Evolutionary conservation across 2,888 invertebrate species (phyloP).

Genomic region (Polydrusus tereticollis): DNA sequence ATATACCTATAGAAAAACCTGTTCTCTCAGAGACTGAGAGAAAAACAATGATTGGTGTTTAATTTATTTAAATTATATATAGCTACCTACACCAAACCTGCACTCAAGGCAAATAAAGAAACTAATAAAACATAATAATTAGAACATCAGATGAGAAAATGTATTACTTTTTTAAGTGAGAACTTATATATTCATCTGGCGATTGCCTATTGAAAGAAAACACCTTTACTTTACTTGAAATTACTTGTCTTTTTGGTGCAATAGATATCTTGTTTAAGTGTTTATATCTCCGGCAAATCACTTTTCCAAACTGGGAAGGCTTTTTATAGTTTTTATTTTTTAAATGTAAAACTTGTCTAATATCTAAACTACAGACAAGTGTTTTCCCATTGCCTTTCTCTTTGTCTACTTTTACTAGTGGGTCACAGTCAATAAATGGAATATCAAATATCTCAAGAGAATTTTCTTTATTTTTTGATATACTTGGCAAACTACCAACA

Average conservation of each 20-base stretch:
- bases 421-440: constrained; percentile 64
- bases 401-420: constrained; percentile 27
- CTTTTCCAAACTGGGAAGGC: constrained; percentile 69
- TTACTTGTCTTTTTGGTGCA: constrained; percentile 13
- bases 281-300: constrained; percentile 64
- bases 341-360: constrained; percentile 52
- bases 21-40: no score
- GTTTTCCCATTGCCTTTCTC: constrained; percentile 38
- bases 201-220: constrained; percentile 75
- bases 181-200: constrained; percentile 72
- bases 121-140: no score
- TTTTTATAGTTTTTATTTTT: constrained; percentile 55
- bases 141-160: not conserved
- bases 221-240: constrained; percentile 54
- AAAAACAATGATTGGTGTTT: no score
- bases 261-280: constrained; percentile 10
- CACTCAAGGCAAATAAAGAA: no score
- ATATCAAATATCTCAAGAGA: constrained; percentile 61
- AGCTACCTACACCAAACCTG: no score
- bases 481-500: constrained; percentile 52
- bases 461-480: constrained; percentile 45
- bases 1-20: no score
- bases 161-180: constrained; percentile 57
- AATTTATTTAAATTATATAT: no score
- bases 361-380: constrained; percentile 59